These are phyloP conservation scores for Dilophus febrilis DNA, from an alignment of 2,888 invertebrate species.

Conservation along the genomic window DNA sequence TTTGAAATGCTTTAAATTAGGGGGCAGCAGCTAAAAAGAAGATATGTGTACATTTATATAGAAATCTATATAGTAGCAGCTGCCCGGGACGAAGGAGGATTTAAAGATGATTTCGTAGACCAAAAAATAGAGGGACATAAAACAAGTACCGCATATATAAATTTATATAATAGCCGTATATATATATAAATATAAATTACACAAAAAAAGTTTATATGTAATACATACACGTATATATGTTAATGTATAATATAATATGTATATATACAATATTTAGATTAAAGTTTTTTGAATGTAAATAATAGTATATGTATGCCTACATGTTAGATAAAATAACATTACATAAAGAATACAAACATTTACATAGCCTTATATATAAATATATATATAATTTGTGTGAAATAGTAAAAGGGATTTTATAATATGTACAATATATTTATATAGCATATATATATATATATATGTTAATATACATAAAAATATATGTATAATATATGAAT, in stretches of 20 bases:
- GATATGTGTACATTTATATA: no score
- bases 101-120: slow-evolving; percentile 5
- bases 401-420: slow-evolving; percentile 3
- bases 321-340: no score
- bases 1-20: slow-evolving; percentile 2
- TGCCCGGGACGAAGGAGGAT: slow-evolving; percentile 5
- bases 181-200: no score
- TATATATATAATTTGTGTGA: not conserved
- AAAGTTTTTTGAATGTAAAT: no score
- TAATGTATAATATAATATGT: no score
- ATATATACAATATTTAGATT: no score
- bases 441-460: not conserved
- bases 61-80: slow-evolving; percentile 2
- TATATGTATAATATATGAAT: not conserved
- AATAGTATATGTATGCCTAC: no score
- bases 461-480: not conserved
- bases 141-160: not conserved
- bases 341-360: no score
- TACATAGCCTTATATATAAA: no score
- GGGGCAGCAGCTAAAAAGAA: not conserved
- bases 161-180: not conserved
- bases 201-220: not conserved
- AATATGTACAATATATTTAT: not conserved
- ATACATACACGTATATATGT: not conserved
- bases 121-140: slow-evolving; percentile 3